Evolutionary conservation across 2,888 invertebrate genomes (phyloP), one percentile per base, ranked within the genome.

Genomic region (Actias luna): DNA sequence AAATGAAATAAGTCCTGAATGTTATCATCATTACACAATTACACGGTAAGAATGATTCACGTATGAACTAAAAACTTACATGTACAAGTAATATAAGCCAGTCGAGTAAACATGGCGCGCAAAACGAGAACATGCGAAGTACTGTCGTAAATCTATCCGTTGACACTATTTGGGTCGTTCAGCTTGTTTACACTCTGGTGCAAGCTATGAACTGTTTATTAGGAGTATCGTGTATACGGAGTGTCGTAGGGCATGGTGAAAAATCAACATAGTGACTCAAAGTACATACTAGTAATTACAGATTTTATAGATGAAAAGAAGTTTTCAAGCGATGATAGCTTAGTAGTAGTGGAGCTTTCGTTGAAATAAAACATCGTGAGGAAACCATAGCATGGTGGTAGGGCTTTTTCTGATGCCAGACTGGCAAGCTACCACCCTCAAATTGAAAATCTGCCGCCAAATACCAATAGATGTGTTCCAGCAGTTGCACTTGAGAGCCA

Each of bases 141-240:
- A 64, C 62, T 68, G 65, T 75, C 75, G 72, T 80, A 78, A 80
- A 78, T 79, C 74, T 79, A 66, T 61, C 67, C 65, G 67, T 74
- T 75, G 77, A 76, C 82, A 79, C 62, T 71, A 73, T 77, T 74
- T 67, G 69, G 69, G 68, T 69, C 76, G 70, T 69, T 71, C 29
- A 29, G 55, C n/a, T 27, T 29, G 18, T 52, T 12, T 29, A 36
- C 39, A 58, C 29, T n/a, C 16, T n/a, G 61, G 68, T 68, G 60
- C 18, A 25, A 31, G n/a, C 31, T 46, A 58, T 8, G 16, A 12
- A 46, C 31, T 29, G 33, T 46, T 61, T 59, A 42, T 10, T 33
- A 50, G 22, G 10, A 46, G 46, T 25, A 12, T 25, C 8, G 25
- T 25, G 46, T 25, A 12, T 25, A 25, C 46, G 16, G 8, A 50